These are phyloP conservation scores for Bradynema listronoti DNA, from an alignment of 1,140 invertebrate species.

Conservation along the genomic window DNA sequence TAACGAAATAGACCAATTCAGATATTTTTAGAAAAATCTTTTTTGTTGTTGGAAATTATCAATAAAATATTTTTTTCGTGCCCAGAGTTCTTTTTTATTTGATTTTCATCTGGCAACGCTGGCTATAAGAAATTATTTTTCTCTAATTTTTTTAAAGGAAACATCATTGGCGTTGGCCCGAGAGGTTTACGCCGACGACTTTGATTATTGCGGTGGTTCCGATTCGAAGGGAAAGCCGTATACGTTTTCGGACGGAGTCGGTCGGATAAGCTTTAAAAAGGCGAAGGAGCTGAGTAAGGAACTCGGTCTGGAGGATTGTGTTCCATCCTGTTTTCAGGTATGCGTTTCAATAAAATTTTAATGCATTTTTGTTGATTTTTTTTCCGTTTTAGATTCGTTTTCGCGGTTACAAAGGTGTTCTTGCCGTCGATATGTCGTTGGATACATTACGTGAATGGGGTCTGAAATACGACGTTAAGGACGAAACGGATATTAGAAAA, in stretches of 20 bases:
- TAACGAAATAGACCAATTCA: too few relatives aligned
- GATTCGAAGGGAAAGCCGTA: constrained; percentile 35
- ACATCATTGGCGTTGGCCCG: constrained; percentile 30
- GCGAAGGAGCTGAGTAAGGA: constrained; percentile 34
- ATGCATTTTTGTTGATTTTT: too few relatives aligned
- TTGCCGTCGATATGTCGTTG: constrained; percentile 29
- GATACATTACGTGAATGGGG: constrained; percentile 40
- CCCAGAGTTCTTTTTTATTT: too few relatives aligned
- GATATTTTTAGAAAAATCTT: too few relatives aligned
- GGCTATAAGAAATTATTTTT: too few relatives aligned
- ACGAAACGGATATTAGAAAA: constrained; percentile 18
- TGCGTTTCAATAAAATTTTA: neutral
- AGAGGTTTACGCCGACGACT: constrained; percentile 9
- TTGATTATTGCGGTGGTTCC: constrained; percentile 28
- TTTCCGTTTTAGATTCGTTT: constrained; percentile 35
- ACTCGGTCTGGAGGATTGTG: constrained; percentile 22
- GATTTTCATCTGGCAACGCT: too few relatives aligned
- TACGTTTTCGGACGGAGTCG: constrained; percentile 44
- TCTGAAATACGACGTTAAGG: constrained; percentile 17
- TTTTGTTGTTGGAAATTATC: too few relatives aligned
- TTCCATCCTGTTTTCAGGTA: constrained; percentile 40
- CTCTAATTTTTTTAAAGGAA: constrained; percentile 23
- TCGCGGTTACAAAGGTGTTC: constrained; percentile 40
- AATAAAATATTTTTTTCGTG: too few relatives aligned
- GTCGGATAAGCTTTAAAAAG: constrained; percentile 27